These are phyloP conservation scores for Camelus dromedarius DNA, from an alignment of 2,113 vertebrate genomes.

Conservation along the genomic window DNA sequence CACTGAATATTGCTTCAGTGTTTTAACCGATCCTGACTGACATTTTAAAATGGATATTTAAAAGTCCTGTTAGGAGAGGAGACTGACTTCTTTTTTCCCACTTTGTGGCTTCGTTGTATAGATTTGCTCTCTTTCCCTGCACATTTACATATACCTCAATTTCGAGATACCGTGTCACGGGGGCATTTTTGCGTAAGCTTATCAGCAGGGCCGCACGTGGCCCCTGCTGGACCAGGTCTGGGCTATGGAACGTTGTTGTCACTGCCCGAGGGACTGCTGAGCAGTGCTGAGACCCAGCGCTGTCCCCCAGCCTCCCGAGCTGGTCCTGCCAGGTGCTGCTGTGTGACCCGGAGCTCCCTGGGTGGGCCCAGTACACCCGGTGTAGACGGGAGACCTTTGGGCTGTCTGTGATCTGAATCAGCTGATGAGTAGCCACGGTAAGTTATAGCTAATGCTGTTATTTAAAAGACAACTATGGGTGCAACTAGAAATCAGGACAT, in stretches of 20 bases:
- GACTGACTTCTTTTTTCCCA: not conserved
- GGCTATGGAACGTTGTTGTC: not conserved
- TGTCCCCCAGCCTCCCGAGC: too few relatives aligned
- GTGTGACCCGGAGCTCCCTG: not conserved
- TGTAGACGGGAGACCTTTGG: not conserved
- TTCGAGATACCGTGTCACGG: not conserved
- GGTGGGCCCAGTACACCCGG: not conserved
- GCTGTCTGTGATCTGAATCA: not conserved
- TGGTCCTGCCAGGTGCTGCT: not conserved
- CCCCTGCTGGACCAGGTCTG: not conserved
- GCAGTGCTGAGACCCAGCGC: not conserved
- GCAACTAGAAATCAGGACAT: not conserved
- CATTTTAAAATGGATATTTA: not conserved
- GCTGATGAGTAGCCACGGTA: not conserved
- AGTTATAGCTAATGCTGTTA: not conserved
- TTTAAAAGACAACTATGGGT: slow-evolving; percentile 1
- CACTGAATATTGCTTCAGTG: not conserved
- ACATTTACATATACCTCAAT: not conserved
- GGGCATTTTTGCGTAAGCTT: not conserved
- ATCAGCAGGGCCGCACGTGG: not conserved
- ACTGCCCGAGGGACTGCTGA: too few relatives aligned
- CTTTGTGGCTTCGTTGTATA: not conserved
- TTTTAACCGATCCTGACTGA: not conserved
- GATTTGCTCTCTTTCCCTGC: not conserved
- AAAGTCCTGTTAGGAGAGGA: not conserved